Evolutionary conservation across 64 coral and sea anemone species (phyloP).

Genomic region (Dendrophyllia cribrosa): DNA sequence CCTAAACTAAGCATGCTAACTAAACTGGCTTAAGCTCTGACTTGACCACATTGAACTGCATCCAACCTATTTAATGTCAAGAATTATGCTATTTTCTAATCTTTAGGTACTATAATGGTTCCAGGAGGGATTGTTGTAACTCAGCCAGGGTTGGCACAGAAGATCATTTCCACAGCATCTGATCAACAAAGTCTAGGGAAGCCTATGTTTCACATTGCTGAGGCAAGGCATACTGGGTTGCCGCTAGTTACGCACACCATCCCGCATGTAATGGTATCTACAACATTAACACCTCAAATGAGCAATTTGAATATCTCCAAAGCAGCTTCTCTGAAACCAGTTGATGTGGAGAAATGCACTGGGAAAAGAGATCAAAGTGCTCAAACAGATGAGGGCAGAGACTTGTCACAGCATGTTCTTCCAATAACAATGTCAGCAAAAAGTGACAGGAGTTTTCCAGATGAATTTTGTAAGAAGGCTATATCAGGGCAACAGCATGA

Average conservation of each 20-base stretch:
- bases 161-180: neutral
- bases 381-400: neutral
- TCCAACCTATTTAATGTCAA: no score
- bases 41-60: no score
- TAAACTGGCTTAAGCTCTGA: no score
- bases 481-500: neutral
- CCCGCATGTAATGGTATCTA: neutral
- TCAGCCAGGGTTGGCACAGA: neutral
- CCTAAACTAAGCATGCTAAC: no score
- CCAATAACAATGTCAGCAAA: neutral
- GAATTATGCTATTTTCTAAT: no score
- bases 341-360: neutral
- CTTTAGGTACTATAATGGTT: neutral
- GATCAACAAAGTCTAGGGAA: neutral
- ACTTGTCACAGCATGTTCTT: neutral
- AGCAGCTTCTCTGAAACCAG: neutral
- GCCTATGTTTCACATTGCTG: neutral
- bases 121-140: no score
- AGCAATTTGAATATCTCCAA: constrained; percentile 4
- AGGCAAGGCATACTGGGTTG: neutral
- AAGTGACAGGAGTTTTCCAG: neutral
- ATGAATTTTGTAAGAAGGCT: neutral
- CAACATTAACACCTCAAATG: neutral
- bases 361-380: neutral
- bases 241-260: neutral